Base-by-base conservation (phyloP, 2,113 vertebrate genomes). In the Phodopus roborovskii region DNA sequence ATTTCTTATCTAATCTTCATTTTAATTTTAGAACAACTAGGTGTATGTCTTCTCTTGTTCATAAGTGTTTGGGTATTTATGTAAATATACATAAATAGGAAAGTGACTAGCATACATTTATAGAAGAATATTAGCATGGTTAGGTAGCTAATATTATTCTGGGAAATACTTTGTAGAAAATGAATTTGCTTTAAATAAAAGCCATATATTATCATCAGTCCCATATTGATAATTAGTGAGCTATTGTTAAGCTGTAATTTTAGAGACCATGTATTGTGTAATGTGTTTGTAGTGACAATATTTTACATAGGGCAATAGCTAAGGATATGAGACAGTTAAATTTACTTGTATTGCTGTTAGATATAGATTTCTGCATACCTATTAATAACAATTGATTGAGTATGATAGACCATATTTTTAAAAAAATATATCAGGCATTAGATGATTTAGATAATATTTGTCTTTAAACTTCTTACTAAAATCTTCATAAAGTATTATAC, bases 71-170 rank as follows among this genome's bases (percentile, higher is more conserved):
- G 45, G 5, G 48, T 77, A 48, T 90, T 88, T 77, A 91, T 91
- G n/a, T 92, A 88, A 95, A 85, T 90, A 64, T 48, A 50, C 22
- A 7, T 42, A 83, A 64, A 11, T 70, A 66, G 24, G 50, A 92
- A 92, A 92, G 42, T 92, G 33, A 94, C 48, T 60, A 70, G 86
- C 91, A 86, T 81, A 77, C 33, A 87, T 87, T 45, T 42, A 42
- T 87, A n/a, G 79, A 95, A 93, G 3, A 20, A 1, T 84, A 66
- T 93, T 81, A 75, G 58, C 53, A 89, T 91, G 39, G 22, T 58
- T 78, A 93, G 58, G n/a, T 62, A 90, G 42, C 56, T 74, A 73
- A 91, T 56, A 68, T 15, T 71, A 22, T 95, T 92, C 77, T 82
- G 16, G 39, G 39, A 86, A 78, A 19, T 36, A 73, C 48, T 90